Base-by-base conservation (phyloP, 2,888 invertebrate species). In the Cyclophora albipunctata region DNA sequence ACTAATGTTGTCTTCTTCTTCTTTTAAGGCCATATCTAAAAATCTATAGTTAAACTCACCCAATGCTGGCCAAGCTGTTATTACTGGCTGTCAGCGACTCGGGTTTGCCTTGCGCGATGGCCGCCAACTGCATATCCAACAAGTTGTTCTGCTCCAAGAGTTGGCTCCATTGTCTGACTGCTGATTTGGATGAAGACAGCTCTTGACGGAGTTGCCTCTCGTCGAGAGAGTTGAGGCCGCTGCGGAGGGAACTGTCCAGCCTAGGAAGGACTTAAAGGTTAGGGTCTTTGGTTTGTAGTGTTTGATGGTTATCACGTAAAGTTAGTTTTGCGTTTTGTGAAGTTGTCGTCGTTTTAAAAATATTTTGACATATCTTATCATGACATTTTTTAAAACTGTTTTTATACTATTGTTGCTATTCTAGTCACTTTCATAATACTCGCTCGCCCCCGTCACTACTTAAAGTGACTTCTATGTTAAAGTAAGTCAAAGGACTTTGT, bases 61-160 rank as follows among this genome's bases (percentile, higher is more conserved):
- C 88, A 51, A 85, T 75, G 62, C 83, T 89, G 58, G 78, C 71
- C 53, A 89, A 80, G 66, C 89, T 89, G 62, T 73, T 82, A 73
- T 86, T 80, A 85, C 91, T 79, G 62, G 89, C 78, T 69, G 81
- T 72, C 50, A 87, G 79, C 45, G 90, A 84, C 71, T 88, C 76
- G 58, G 81, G 62, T 67, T 85, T 80, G 42, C 85, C 85, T 66
- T 86, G 81, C 59, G 85, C 83, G 70, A 87, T 85, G 57, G 88
- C 88, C 0, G 89, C 88, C 45, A 87, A 66, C 62, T 86, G 84
- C 3, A 74, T 75, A 62, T 89, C 88, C 51, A 87, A 71, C 53
- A 88, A 55, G 62, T 79, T 83, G 67, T 84, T 89, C 70, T 86
- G 85, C 61, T 87, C 86, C 57, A 88, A 66, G 55, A 88, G 67